Base-by-base conservation (phyloP, 2,797 vertebrate genomes). In the Gallinago nigripennis region DNA sequence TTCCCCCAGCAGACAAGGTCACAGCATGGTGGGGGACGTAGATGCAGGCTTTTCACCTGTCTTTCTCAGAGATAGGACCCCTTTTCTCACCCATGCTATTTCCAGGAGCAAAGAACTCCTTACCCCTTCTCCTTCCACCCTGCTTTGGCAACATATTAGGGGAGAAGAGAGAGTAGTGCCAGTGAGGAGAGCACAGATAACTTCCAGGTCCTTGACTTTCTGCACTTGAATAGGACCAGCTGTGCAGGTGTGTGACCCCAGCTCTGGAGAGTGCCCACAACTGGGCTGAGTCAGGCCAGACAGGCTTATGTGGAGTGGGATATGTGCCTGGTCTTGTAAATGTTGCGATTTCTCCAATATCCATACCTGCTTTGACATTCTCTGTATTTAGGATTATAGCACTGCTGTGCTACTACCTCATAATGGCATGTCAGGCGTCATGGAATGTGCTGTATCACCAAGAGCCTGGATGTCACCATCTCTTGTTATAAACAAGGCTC, bases 391-490 rank as follows among this genome's bases (percentile, higher is more conserved):
- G 31, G 25, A 18, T 60, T 76, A 10, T 46, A 66, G 54, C 45
- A 14, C 24, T 35, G 21, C 54, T 90, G 27, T 71, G 51, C 50
- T 68, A 4, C 37, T 80, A 8, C 51, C 57, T 78, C 54, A 9
- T 48, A 19, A 14, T 17, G 46, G 28, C 45, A 25, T 35, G 43
- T 35, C 57, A 73, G 66, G 5, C 3, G 0, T 35, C 30, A 19
- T 2, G 2, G 37, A 18, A n/a, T 27, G 54, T 35, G 58, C 3
- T 1, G 10, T 41, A 7, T 35, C 14, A 2, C n/a, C 14, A 2
- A 46, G 53, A 75, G 19, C 37, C 30, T 28, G 84, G 28, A 6
- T 66, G 28, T 50, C 56, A 48, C 63, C 53, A 25, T 46, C 25
- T 58, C 30, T 68, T 37, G 14, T 41, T 85, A 12, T 24, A 51